These are phyloP conservation scores for Clitarchus hookeri DNA, from an alignment of 2,888 invertebrate genomes.

Conservation along the genomic window DNA sequence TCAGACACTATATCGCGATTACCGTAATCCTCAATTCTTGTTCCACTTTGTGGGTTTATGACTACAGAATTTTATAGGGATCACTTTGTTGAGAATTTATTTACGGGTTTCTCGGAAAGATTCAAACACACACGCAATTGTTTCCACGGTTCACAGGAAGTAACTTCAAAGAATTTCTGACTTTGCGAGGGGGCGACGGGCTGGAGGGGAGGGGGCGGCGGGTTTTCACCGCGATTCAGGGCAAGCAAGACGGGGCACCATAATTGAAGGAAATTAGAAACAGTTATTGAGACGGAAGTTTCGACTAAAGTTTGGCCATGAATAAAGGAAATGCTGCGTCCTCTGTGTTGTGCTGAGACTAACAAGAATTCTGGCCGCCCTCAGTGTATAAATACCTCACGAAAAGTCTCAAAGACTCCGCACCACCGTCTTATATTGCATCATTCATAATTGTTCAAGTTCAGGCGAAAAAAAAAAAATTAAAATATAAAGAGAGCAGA, in stretches of 20 bases:
- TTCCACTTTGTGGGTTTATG: too few relatives aligned
- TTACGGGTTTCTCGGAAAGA: too few relatives aligned
- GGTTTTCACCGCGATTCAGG: neutral
- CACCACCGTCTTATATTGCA: conserved; percentile 25
- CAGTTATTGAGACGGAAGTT: conserved; percentile 14
- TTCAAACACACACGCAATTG: neutral
- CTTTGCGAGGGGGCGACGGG: neutral
- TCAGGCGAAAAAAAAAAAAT: neutral
- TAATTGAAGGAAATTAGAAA: conserved; percentile 10
- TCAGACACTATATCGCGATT: too few relatives aligned
- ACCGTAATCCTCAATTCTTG: too few relatives aligned
- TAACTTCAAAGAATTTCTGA: neutral
- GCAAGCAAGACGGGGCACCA: neutral
- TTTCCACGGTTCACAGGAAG: neutral
- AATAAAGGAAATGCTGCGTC: neutral
- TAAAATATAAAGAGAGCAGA: neutral
- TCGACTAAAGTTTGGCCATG: conserved; percentile 2
- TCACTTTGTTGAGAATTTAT: too few relatives aligned
- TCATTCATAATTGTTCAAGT: conserved; percentile 29
- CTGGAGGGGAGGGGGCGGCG: too few relatives aligned
- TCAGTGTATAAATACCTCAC: conserved; percentile 11
- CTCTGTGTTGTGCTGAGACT: neutral
- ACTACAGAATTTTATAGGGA: too few relatives aligned
- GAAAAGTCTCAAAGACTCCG: conserved; percentile 2
- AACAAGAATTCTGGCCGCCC: conserved; percentile 2